Evolutionary conservation across 2,797 vertebrate genomes (phyloP), one percentile per base, ranked within the genome.

Genomic region (Moxostoma hubbsi): DNA sequence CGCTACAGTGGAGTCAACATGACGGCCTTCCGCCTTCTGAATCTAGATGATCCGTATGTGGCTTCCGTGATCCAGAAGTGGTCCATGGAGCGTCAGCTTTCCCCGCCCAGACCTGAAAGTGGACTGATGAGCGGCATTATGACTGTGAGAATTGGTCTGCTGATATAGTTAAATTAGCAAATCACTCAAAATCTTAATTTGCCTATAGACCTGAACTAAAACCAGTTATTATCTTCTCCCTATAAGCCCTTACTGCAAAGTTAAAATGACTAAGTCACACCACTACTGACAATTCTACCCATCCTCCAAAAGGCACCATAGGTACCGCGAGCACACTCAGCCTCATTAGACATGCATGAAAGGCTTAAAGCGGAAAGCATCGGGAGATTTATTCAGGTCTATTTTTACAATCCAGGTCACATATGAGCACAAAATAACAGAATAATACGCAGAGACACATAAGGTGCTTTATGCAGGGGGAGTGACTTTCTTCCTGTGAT

Each of bases 1-100:
- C 94, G 96, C 81, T 97, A 98, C 91, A 98, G 96, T 0, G 97
- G 97, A 1, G 97, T 98, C 53, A 97, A 98, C 84, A 96, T 99
- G 96, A 99, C 97, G 0, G 96, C 97, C 0, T 98, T 99, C 76
- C 93, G 97, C 45, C 91, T 99, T 73, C 92, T 99, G 70, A 96
- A 97, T 73, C 88, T 96, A 0, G 96, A 97, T 63, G 94, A 94
- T 82, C 94, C 95, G 0, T 91, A 92, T 0, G 97, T 98, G 36
- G 89, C 95, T 0, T 92, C 96, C 0, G 92, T 97, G 10, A 91
- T 97, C 85, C 96, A 98, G 79, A 96, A 92, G 86, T 99, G 97
- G 97, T 96, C 96, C 4, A 93, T 94, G 94, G 96, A 99, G 69
- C 91, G 96, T 9, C 85, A 96, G 65, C 96, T 97, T 90, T 94